Evolutionary conservation across 2,113 vertebrate genomes (phyloP), one percentile per base, ranked within the genome.

Genomic region (Pedionomus torquatus): DNA sequence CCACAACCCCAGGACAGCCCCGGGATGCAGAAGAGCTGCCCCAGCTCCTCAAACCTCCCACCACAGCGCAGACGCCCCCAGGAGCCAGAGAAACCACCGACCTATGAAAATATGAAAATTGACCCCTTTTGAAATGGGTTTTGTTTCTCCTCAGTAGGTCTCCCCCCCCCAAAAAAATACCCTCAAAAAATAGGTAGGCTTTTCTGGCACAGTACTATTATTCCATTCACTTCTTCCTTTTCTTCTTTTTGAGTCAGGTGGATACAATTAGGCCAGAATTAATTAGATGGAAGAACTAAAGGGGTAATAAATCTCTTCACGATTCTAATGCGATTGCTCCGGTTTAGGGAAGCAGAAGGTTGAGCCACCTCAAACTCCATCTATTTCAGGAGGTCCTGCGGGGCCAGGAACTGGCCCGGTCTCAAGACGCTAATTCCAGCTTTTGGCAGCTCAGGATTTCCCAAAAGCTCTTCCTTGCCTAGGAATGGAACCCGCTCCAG

Each of bases 311-410:
- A 89, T 83, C 64, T 84, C 80, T 70, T 89, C 49, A 54, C 35
- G 71, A 30, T 71, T 95, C 43, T 68, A 81, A 88, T 2, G 1
- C 31, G 83, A 81, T 82, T 94, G 64, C 23, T 93, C 13, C 52
- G 46, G 28, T 71, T 75, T 76, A 70, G 52, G 57, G 84, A 89
- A 89, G 55, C 60, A 87, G 60, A 91, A 91, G 43, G 77, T 13
- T 96, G 77, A 91, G 57, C 43, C 75, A 89, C 39, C 80, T 91
- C 72, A 95, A 93, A 83, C 72, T 86, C 43, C 72, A 31, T 63
- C 64, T 68, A 43, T 33, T 95, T 84, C 46, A 75, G 46, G 55
- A 90, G 60, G 54, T 43, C 74, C 80, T 90, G 43, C 33, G 66
- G 93, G 68, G 33, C 64, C 39, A 54, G 66, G 58, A 81, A 89